These are phyloP conservation scores for Colistium nudipinnis DNA, from an alignment of 2,113 vertebrate genomes.

Conservation along the genomic window DNA sequence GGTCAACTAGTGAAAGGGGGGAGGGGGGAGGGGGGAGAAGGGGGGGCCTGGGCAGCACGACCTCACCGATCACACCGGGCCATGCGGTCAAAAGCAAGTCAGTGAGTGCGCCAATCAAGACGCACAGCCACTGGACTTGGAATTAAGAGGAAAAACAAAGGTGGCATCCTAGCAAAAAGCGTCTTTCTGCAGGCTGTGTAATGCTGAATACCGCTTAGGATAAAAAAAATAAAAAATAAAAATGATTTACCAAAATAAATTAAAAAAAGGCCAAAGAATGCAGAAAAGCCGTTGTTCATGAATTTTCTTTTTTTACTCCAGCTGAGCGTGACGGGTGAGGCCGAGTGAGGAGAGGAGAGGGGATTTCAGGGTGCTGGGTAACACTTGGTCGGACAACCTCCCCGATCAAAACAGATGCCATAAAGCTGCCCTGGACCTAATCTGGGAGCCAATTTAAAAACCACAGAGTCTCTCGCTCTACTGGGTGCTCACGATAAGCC, in stretches of 20 bases:
- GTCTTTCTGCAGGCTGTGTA: slow-evolving; percentile 13
- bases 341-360: slow-evolving; percentile 43
- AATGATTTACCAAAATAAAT: no score
- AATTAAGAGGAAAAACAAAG: slow-evolving; percentile 31
- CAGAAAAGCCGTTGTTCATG: slow-evolving; percentile 18
- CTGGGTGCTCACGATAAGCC: not conserved
- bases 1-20: slow-evolving; percentile 62
- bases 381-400: slow-evolving; percentile 59
- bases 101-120: not conserved
- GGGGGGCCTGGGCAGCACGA: slow-evolving; percentile 50
- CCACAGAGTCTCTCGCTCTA: not conserved
- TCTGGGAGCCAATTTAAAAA: not conserved
- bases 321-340: slow-evolving; percentile 69
- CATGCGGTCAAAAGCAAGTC: slow-evolving; percentile 10
- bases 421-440: slow-evolving; percentile 17
- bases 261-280: slow-evolving; percentile 23
- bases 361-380: slow-evolving; percentile 51
- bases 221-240: slow-evolving; percentile 37
- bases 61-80: slow-evolving; percentile 69
- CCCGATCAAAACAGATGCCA: slow-evolving; percentile 18
- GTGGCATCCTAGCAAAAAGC: slow-evolving; percentile 16
- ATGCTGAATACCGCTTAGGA: slow-evolving; percentile 34
- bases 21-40: not conserved
- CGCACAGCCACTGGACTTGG: slow-evolving; percentile 23
- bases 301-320: not conserved